Conservation (phyloP, 2,888 invertebrate genomes). For the Cheilosia vernalis region DNA sequence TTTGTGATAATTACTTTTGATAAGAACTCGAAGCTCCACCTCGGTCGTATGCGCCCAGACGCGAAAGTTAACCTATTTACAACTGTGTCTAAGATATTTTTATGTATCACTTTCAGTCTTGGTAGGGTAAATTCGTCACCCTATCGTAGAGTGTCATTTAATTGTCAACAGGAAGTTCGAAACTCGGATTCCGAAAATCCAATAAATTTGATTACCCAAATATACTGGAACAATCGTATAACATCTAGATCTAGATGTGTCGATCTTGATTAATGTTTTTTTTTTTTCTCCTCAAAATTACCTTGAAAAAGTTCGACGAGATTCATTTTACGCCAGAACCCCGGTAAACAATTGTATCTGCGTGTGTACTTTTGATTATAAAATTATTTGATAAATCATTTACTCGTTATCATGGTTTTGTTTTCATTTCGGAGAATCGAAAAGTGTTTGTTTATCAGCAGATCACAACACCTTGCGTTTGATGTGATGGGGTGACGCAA, state of each 20-base stretch:
- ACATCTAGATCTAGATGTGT: background rate
- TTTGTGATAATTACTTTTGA: background rate
- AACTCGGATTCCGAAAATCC: background rate
- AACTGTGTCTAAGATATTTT: background rate
- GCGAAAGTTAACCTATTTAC: constrained; percentile 1
- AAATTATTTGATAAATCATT: background rate
- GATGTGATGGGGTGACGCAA: background rate
- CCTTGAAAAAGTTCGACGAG: constrained; percentile 7
- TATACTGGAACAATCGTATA: background rate
- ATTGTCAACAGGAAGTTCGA: constrained; percentile 12
- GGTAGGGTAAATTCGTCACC: background rate
- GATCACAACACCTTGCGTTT: background rate
- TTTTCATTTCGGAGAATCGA: background rate
- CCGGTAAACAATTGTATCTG: background rate
- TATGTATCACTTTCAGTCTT: constrained; percentile 4
- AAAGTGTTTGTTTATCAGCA: background rate
- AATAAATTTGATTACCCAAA: background rate
- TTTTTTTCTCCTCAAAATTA: background rate
- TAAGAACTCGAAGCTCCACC: background rate
- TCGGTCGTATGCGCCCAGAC: background rate
- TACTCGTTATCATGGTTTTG: background rate
- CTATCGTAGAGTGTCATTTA: background rate
- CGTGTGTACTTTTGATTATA: background rate
- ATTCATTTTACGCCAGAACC: background rate
- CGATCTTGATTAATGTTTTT: background rate